Percentiles rank a stretch among this genome's conserved stretches.
These are phyloP conservation scores for Lates calcarifer DNA, from an alignment of 2,113 vertebrate species.

Conservation along the genomic window DNA sequence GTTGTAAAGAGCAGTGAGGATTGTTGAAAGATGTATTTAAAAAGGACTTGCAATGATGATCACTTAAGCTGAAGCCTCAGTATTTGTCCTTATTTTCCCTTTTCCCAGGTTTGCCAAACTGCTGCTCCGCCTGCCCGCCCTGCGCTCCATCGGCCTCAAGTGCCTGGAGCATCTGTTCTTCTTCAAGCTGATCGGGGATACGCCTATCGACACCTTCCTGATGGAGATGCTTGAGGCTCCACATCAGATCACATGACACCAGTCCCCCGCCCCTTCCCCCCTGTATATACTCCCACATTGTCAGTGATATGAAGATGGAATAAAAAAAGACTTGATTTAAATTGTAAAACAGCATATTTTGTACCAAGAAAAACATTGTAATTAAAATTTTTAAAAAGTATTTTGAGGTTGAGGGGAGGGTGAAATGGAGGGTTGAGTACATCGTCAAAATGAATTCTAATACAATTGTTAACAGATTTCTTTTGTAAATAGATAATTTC, in stretches of 20 bases:
- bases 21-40: background rate
- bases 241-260: constrained; percentile 93
- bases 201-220: constrained; percentile 97
- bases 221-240: constrained; percentile 99
- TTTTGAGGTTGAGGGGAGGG: constrained; percentile 49
- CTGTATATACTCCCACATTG: constrained; percentile 81
- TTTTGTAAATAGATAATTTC: constrained; percentile 86
- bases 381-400: constrained; percentile 63
- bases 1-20: background rate
- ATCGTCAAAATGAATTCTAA: constrained; percentile 73
- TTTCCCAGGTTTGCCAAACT: constrained; percentile 93
- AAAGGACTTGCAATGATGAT: background rate
- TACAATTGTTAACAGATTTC: constrained; percentile 76
- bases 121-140: constrained; percentile 91
- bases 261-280: constrained; percentile 51
- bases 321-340: constrained; percentile 73
- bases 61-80: background rate
- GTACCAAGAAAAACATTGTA: constrained; percentile 74
- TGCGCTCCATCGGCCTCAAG: constrained; percentile 95
- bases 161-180: constrained; percentile 98
- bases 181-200: constrained; percentile 98
- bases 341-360: constrained; percentile 82
- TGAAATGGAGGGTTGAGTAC: constrained; percentile 28
- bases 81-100: background rate
- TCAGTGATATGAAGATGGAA: constrained; percentile 74